phyloP scores from a whole-genome alignment of 1,140 invertebrate genomes.

The Drosophila pruinosa region DNA sequence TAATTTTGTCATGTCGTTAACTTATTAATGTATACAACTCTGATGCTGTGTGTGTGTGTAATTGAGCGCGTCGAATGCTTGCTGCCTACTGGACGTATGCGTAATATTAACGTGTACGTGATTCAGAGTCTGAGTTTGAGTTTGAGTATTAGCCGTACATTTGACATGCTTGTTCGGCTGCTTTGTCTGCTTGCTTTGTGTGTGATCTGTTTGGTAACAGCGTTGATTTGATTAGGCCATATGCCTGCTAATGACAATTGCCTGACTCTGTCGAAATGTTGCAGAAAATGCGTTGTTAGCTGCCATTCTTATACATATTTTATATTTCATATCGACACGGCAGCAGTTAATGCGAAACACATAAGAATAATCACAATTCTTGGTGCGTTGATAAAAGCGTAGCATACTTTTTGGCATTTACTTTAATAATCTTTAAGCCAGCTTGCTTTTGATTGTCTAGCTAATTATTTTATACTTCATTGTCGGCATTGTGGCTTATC shows the following conservation, averaged over 20 bases:
- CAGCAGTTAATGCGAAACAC: conserved; percentile 13
- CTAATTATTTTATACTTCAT: not conserved
- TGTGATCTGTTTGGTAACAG: conserved; percentile 17
- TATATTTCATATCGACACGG: not conserved
- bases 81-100: conserved; percentile 34
- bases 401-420: not conserved
- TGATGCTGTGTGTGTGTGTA: conserved; percentile 16
- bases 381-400: too few species aligned
- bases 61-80: conserved; percentile 32
- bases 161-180: not conserved
- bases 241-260: conserved; percentile 47
- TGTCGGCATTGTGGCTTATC: not conserved
- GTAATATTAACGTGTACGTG: conserved; percentile 28
- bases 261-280: not conserved
- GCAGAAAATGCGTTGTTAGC: conserved; percentile 14
- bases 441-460: not conserved
- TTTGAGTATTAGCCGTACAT: not conserved
- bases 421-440: not conserved
- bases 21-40: conserved; percentile 45
- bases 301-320: conserved; percentile 2
- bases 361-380: too few species aligned
- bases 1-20: conserved; percentile 51
- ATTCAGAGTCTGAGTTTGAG: not conserved
- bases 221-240: conserved; percentile 49
- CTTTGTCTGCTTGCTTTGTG: not conserved